These are phyloP conservation scores for Meganola albula DNA, from an alignment of 2,888 invertebrate genomes.

Conservation along the genomic window DNA sequence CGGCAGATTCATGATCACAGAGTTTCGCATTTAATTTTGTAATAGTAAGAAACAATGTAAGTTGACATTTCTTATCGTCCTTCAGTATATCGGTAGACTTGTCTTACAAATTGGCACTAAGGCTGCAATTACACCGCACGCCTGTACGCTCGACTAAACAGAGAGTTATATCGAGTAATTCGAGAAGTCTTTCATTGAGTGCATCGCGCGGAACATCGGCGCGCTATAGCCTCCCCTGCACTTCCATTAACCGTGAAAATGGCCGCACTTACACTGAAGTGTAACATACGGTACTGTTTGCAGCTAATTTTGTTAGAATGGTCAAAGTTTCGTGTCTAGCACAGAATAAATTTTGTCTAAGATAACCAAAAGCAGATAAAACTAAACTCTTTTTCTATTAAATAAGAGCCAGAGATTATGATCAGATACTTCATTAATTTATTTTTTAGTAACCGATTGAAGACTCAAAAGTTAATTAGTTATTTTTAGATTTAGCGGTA, in stretches of 20 bases:
- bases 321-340: not conserved
- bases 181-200: constrained; percentile 44
- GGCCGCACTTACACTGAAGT: constrained; percentile 29
- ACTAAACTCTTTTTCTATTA: no score
- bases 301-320: not conserved
- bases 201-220: constrained; percentile 40
- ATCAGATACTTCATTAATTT: no score
- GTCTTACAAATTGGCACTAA: constrained; percentile 44
- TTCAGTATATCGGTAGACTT: no score
- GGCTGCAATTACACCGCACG: constrained; percentile 52
- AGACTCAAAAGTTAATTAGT: no score
- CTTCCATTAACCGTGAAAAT: constrained; percentile 43
- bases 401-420: no score
- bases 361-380: no score
- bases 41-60: no score
- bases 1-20: no score
- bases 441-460: no score
- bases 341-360: constrained; percentile 1
- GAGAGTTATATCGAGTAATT: constrained; percentile 43
- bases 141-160: constrained; percentile 40
- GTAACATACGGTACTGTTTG: constrained; percentile 15
- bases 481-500: no score
- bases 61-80: no score
- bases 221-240: constrained; percentile 37
- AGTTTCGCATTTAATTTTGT: no score